Conservation (phyloP, 1,140 invertebrate species). For the Bombus sibiricus region DNA sequence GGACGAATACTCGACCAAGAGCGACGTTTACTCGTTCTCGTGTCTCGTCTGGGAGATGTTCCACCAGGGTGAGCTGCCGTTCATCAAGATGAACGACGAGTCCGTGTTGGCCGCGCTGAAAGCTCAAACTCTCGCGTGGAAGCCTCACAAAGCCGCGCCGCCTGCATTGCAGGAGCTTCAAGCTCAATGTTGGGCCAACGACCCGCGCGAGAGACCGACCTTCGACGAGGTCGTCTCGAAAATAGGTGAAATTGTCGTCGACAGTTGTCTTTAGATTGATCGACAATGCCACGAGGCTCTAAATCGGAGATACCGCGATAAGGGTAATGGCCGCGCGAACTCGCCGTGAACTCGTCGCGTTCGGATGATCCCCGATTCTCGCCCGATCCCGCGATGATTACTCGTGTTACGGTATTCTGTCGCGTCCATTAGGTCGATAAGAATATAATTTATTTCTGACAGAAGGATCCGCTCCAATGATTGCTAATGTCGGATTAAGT, state of each 20-base stretch:
- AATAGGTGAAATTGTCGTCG: slow-evolving; percentile 77
- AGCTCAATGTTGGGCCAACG: slow-evolving; percentile 85
- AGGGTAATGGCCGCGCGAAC: slow-evolving; percentile 38
- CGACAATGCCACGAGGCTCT: slow-evolving; percentile 53
- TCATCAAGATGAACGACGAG: slow-evolving; percentile 91
- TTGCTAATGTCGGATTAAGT: slow-evolving; percentile 50
- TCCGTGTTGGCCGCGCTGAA: slow-evolving; percentile 89
- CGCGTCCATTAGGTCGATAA: slow-evolving; percentile 69
- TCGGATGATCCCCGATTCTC: neutral
- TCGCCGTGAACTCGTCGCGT: too few relatives aligned
- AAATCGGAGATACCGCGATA: slow-evolving; percentile 51
- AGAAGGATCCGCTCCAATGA: slow-evolving; percentile 61
- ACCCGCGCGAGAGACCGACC: slow-evolving; percentile 86
- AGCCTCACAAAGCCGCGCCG: slow-evolving; percentile 85
- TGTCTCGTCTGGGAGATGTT: slow-evolving; percentile 96
- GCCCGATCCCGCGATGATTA: slow-evolving; percentile 52
- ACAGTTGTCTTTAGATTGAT: slow-evolving; percentile 74
- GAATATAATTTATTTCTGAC: slow-evolving; percentile 70
- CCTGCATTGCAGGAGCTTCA: slow-evolving; percentile 84
- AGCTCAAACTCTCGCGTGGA: slow-evolving; percentile 86
- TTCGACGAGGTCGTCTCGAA: slow-evolving; percentile 83
- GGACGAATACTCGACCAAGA: slow-evolving; percentile 96
- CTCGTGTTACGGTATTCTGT: slow-evolving; percentile 60
- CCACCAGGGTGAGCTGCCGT: slow-evolving; percentile 93
- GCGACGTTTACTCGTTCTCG: slow-evolving; percentile 96